Percentiles rank a stretch among this genome's conserved stretches.
Evolutionary conservation across 1,140 invertebrate species (phyloP).

Genomic region (Akabosia matsudoensis): DNA sequence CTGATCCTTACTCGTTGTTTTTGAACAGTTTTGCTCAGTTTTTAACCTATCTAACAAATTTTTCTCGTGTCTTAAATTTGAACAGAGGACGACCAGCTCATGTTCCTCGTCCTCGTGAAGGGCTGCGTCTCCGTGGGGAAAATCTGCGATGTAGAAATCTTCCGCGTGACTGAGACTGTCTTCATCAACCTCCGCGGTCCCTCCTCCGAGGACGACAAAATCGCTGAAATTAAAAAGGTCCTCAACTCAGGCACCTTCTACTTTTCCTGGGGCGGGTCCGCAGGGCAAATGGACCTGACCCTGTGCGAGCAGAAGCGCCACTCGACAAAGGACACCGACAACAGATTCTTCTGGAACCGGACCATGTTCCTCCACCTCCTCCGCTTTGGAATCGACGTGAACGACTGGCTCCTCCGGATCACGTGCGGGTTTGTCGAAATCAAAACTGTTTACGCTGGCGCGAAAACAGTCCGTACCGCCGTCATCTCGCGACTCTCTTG

Average conservation of each 20-base stretch:
- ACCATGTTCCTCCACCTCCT: slow-evolving; percentile 88
- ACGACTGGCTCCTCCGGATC: slow-evolving; percentile 82
- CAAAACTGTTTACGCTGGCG: slow-evolving; percentile 89
- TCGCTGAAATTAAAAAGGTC: slow-evolving; percentile 71
- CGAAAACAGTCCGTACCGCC: slow-evolving; percentile 85
- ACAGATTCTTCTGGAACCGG: slow-evolving; percentile 96
- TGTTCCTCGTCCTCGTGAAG: slow-evolving; percentile 88
- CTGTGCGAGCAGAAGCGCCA: slow-evolving; percentile 83
- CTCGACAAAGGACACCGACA: slow-evolving; percentile 77
- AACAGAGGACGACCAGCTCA: slow-evolving; percentile 69
- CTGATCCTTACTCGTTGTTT: too few species aligned
- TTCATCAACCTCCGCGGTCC: slow-evolving; percentile 83
- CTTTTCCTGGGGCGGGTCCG: slow-evolving; percentile 72
- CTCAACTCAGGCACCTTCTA: slow-evolving; percentile 96
- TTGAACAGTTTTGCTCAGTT: too few species aligned
- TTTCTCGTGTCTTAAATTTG: too few species aligned
- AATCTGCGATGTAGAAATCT: slow-evolving; percentile 87
- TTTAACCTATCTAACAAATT: too few species aligned
- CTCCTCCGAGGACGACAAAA: slow-evolving; percentile 66
- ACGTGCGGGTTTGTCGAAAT: slow-evolving; percentile 97
- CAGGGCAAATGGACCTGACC: slow-evolving; percentile 75
- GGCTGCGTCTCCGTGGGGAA: slow-evolving; percentile 93
- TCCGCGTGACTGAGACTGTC: slow-evolving; percentile 84
- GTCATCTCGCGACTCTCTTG: slow-evolving; percentile 93
- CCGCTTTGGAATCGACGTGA: slow-evolving; percentile 81